phyloP scores from a whole-genome alignment of 1,140 invertebrate species.

The Drosophila kepulauana region DNA sequence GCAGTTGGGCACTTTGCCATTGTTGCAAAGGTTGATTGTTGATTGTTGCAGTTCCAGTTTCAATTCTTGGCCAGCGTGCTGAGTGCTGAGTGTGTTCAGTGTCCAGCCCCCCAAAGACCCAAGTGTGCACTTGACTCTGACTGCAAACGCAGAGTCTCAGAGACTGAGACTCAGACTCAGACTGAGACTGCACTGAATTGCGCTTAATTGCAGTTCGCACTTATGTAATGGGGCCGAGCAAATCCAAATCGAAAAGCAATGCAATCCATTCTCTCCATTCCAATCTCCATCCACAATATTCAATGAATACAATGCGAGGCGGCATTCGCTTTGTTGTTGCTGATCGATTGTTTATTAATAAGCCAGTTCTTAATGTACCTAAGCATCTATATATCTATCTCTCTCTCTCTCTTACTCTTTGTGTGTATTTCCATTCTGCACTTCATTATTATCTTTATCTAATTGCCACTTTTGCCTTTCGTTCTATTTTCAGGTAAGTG shows the following conservation, averaged over 20 bases:
- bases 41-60: conserved; percentile 35
- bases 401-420: background rate
- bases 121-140: conserved; percentile 74
- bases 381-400: conserved; percentile 5
- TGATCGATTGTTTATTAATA: conserved; percentile 71
- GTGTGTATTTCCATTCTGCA: conserved; percentile 11
- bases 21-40: conserved; percentile 29
- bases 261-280: conserved; percentile 54
- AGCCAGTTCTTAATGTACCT: conserved; percentile 36
- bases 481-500: conserved; percentile 52
- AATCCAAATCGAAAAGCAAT: conserved; percentile 21
- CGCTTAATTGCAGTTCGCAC: conserved; percentile 72
- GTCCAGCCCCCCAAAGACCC: background rate
- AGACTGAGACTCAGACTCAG: background rate
- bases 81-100: background rate
- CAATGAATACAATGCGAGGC: conserved; percentile 22
- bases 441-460: conserved; percentile 39
- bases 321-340: conserved; percentile 51
- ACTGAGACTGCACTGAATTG: conserved; percentile 64
- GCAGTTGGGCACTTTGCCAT: background rate
- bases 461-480: conserved; percentile 33
- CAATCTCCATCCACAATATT: conserved; percentile 17
- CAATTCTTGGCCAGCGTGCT: background rate
- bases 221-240: conserved; percentile 42
- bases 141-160: no score